A percentile compares a stretch with the other conserved stretches of the same genome.
Conservation (phyloP, 2,797 vertebrate species). For the Vespertilio murinus region DNA sequence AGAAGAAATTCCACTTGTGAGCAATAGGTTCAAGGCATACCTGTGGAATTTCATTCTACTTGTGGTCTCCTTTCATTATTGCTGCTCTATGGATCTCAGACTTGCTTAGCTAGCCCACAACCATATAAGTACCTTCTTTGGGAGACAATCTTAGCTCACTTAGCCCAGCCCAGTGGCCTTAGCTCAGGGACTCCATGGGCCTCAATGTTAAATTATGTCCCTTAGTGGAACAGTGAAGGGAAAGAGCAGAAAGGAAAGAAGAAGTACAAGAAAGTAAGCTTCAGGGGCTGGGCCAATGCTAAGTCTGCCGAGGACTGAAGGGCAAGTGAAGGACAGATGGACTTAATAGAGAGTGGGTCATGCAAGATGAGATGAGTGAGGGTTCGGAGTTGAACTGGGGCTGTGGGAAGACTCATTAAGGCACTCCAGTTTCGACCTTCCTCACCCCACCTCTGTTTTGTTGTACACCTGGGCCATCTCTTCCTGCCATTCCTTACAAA, state of each 20-base stretch:
- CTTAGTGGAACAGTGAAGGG: neutral
- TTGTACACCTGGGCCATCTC: neutral
- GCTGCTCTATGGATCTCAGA: neutral
- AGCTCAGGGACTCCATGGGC: neutral
- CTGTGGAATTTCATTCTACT: no score
- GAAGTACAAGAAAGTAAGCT: neutral
- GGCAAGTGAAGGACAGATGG: neutral
- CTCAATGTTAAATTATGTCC: neutral
- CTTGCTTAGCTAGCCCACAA: neutral
- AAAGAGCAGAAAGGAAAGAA: neutral
- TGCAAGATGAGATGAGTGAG: neutral
- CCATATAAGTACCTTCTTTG: neutral
- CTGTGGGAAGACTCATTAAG: neutral
- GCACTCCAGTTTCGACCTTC: fast-evolving
- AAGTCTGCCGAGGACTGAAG: neutral
- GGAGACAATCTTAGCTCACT: neutral
- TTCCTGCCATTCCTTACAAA: neutral
- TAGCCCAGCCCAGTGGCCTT: neutral
- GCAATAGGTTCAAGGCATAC: neutral
- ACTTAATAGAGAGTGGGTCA: neutral
- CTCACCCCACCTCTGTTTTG: neutral
- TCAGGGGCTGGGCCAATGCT: neutral
- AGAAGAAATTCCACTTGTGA: no score
- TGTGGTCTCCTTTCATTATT: neutral
- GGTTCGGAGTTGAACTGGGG: neutral